Evolutionary conservation across 2,888 invertebrate genomes (phyloP).

Genomic region (Lithophane leautieri): DNA sequence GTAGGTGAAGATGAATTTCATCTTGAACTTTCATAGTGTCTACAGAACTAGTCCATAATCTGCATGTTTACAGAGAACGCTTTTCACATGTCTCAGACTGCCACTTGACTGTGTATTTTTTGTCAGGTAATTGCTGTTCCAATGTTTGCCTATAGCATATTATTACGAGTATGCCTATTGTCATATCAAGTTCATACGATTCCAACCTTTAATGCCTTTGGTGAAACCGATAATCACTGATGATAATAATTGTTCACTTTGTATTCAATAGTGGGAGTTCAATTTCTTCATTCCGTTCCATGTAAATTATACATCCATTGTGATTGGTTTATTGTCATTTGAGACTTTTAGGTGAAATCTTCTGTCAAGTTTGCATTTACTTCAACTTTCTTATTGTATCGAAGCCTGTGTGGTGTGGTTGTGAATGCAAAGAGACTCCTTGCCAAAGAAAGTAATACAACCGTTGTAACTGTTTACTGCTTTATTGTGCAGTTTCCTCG

Average conservation of each 20-base stretch:
- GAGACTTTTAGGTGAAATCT: slow-evolving; percentile 59
- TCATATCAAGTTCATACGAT: slow-evolving; percentile 23
- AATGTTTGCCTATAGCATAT: slow-evolving; percentile 11
- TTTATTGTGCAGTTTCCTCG: slow-evolving; percentile 49
- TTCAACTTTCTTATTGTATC: slow-evolving; percentile 61
- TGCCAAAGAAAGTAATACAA: slow-evolving; percentile 58
- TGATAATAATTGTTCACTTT: slow-evolving; percentile 45
- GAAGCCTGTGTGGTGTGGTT: slow-evolving; percentile 38
- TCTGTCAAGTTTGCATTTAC: slow-evolving; percentile 31
- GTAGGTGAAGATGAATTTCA: background rate
- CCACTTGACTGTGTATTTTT: slow-evolving; percentile 24
- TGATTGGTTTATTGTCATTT: slow-evolving; percentile 58
- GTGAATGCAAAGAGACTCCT: slow-evolving; percentile 60
- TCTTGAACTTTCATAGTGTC: background rate
- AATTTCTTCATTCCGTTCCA: slow-evolving; percentile 60
- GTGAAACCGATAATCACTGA: slow-evolving; percentile 42
- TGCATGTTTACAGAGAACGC: slow-evolving; percentile 1
- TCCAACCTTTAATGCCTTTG: slow-evolving; percentile 23
- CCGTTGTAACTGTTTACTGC: slow-evolving; percentile 41
- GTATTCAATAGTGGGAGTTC: slow-evolving; percentile 60
- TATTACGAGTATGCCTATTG: slow-evolving; percentile 19
- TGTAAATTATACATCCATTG: slow-evolving; percentile 62
- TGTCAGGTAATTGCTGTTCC: slow-evolving; percentile 6
- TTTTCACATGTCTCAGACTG: background rate
- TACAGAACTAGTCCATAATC: background rate